Evolutionary conservation across 2,888 invertebrate species (phyloP), one percentile per base, ranked within the genome.

Genomic region (Lucinisca nassula): DNA sequence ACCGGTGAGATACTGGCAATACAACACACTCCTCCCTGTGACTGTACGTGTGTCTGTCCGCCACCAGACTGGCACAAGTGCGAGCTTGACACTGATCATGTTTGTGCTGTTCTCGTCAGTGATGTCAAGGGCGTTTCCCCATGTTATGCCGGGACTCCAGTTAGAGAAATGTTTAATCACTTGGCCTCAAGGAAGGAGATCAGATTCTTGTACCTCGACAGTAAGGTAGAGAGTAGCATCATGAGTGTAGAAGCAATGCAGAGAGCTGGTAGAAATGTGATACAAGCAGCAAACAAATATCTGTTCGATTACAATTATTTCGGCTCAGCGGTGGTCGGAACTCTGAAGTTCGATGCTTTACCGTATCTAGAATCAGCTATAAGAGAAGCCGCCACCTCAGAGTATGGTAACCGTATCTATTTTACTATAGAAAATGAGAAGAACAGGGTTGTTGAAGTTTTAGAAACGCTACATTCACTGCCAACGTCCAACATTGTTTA

Each of bases 11-110:
- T 78, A 0, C 0, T 67, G 24, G 24, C 37, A 6, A 55, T 83
- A 30, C 58, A 70, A 0, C 83, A 83, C 24, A 51, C 61, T 24
- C 55, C 61, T 0, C 77, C 83, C n/a, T 83, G 83, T 67, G 83
- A 74, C 17, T 83, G 83, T 40, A 79, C 83, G 14, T 83, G 83
- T 35, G 14, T 76, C 6, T 82, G 82, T 70, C 77, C 77, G 1
- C 38, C 72, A 8, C 82, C 76, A 6, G 10, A 67, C 32, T 82
- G 77, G 67, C 24, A n/a, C 14, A 1, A 45, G 4, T 82, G 76
- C 45, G 55, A 32, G 14, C 21, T 32, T 6, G 75, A 32, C 35
- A 55, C 82, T 6, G 74, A 61, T 32, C 76, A 76, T 30, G 77
- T 82, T 2, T 82, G 82, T 61, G 82, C 82, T 21, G 70, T 30